Evolutionary conservation across 2,113 vertebrate species (phyloP).

Genomic region (Seriola rivoliana): DNA sequence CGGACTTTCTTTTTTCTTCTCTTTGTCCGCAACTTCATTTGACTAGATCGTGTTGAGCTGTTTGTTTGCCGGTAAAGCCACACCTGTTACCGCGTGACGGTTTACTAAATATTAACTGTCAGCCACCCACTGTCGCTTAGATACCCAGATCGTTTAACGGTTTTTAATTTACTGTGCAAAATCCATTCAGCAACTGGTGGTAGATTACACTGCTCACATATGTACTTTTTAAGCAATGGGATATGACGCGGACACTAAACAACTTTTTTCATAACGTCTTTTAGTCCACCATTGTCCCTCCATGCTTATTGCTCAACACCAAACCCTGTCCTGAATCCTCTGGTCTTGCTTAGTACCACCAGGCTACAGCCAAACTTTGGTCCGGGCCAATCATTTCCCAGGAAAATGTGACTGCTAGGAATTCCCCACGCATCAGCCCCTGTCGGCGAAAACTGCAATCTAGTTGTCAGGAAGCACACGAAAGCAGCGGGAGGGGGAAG

Average conservation of each 20-base stretch:
- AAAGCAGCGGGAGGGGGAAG: conserved; percentile 50
- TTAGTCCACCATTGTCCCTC: background rate
- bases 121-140: background rate
- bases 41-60: background rate
- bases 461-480: conserved; percentile 71
- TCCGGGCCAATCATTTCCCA: conserved; percentile 79
- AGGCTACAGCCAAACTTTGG: conserved; percentile 42
- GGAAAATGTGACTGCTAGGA: conserved; percentile 88
- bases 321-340: background rate
- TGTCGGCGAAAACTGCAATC: conserved; percentile 76
- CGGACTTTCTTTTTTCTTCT: conserved; percentile 2
- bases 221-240: background rate
- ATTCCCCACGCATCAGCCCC: conserved; percentile 84
- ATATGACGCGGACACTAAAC: background rate
- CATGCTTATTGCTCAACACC: background rate
- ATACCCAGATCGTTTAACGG: conserved; percentile 4
- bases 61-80: conserved; percentile 17
- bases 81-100: conserved; percentile 41
- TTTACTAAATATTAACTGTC: conserved; percentile 5
- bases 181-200: background rate
- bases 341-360: background rate
- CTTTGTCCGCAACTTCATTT: background rate
- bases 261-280: conserved; percentile 3
- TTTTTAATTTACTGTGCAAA: background rate
- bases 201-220: too few species aligned